phyloP scores from a whole-genome alignment of 2,797 vertebrate genomes.

The Siniperca obscura region DNA sequence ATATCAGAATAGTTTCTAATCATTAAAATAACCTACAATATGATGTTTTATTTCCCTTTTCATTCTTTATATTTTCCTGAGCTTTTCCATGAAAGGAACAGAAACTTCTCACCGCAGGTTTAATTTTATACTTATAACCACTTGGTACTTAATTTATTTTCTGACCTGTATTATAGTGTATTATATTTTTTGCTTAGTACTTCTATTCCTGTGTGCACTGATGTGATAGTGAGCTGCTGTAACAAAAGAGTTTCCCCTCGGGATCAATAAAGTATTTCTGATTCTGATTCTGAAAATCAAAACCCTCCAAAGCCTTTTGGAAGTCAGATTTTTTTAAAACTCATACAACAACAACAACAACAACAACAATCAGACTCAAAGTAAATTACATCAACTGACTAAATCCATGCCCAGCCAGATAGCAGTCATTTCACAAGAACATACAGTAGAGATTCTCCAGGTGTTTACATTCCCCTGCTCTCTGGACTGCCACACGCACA shows the following conservation, averaged over 20 bases:
- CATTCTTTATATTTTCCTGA: neutral
- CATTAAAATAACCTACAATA: neutral
- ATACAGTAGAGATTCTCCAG: constrained; percentile 50
- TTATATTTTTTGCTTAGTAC: no score
- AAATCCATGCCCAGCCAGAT: constrained; percentile 25
- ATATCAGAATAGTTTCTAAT: neutral
- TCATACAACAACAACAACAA: neutral
- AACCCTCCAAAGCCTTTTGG: neutral
- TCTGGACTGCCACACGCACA: constrained; percentile 40
- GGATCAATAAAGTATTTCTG: no score
- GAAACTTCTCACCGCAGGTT: neutral
- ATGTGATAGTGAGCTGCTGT: no score
- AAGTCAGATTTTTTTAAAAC: constrained; percentile 13
- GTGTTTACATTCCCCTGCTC: constrained; percentile 81
- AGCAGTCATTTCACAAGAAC: constrained; percentile 68
- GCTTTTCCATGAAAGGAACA: neutral
- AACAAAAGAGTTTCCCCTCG: no score
- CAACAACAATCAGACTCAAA: neutral
- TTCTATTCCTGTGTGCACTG: no score
- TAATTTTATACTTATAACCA: no score
- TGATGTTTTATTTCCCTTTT: neutral
- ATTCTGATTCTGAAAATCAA: constrained; percentile 5
- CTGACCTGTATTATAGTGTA: no score
- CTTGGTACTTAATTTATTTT: no score
- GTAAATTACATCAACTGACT: constrained; percentile 39